A percentile compares a stretch with the other conserved stretches of the same genome.
Evolutionary conservation across 2,888 invertebrate species (phyloP).

Genomic region (Temnothorax ravouxi): DNA sequence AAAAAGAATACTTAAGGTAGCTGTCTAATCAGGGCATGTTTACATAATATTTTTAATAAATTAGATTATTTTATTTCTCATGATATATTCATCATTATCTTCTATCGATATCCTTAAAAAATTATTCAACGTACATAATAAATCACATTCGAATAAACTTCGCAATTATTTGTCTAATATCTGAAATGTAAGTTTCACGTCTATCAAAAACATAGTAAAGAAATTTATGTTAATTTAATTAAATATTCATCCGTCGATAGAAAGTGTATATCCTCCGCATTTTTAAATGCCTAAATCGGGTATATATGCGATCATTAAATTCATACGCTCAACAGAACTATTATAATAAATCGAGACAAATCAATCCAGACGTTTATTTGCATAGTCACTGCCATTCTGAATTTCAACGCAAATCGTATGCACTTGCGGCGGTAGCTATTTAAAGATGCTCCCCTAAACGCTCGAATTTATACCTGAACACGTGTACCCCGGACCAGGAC

Average conservation of each 20-base stretch:
- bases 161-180: not conserved
- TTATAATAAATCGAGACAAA: not conserved
- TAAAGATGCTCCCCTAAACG: slow-evolving; percentile 1
- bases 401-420: not conserved
- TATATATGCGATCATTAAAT: not conserved
- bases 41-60: not conserved
- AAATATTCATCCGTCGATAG: not conserved
- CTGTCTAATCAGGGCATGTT: no score
- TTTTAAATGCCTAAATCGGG: not conserved
- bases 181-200: not conserved
- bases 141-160: not conserved
- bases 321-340: not conserved
- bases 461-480: slow-evolving; percentile 38
- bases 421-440: slow-evolving; percentile 11
- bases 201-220: not conserved
- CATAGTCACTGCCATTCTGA: not conserved
- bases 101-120: not conserved
- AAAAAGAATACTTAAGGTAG: not conserved
- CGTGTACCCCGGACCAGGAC: slow-evolving; percentile 6
- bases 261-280: not conserved
- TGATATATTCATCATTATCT: not conserved
- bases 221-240: not conserved
- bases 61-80: not conserved
- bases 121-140: not conserved
- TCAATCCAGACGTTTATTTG: not conserved